Evolutionary conservation across 2,888 invertebrate genomes (phyloP).

Genomic region (Himalopsyche anomala): DNA sequence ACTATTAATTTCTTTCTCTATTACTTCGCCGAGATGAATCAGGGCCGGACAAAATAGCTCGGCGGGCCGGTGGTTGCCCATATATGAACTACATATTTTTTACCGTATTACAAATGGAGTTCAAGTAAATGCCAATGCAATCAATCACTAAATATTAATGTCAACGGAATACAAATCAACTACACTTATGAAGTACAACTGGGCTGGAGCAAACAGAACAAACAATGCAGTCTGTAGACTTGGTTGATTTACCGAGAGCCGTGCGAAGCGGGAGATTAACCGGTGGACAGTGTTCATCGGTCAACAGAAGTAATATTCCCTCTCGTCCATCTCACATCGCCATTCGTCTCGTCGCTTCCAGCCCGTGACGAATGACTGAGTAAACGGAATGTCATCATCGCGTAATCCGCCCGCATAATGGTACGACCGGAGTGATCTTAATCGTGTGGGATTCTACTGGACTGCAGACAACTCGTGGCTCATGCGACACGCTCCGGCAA

Average conservation of each 20-base stretch:
- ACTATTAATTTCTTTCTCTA: too few species aligned
- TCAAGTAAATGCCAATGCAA: too few species aligned
- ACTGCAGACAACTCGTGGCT: background rate
- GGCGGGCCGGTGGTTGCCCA: too few species aligned
- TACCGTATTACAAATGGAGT: too few species aligned
- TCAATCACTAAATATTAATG: too few species aligned
- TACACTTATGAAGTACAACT: too few species aligned
- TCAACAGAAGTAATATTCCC: constrained; percentile 5
- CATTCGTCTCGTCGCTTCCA: constrained; percentile 3
- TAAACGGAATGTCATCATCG: constrained; percentile 35
- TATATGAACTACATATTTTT: too few species aligned
- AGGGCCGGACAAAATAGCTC: too few species aligned
- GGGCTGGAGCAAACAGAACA: too few species aligned
- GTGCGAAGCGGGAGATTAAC: constrained; percentile 8
- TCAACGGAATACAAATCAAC: too few species aligned
- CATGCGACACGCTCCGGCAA: background rate
- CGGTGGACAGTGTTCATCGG: background rate
- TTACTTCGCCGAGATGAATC: too few species aligned
- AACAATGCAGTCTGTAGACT: constrained; percentile 5
- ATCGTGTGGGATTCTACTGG: constrained; percentile 32
- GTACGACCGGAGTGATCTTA: background rate
- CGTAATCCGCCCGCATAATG: constrained; percentile 27
- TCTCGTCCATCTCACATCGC: background rate
- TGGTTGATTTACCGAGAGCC: background rate
- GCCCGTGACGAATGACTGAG: constrained; percentile 8